Conservation (phyloP, 2,888 invertebrate species). For the Allygus modestus region DNA sequence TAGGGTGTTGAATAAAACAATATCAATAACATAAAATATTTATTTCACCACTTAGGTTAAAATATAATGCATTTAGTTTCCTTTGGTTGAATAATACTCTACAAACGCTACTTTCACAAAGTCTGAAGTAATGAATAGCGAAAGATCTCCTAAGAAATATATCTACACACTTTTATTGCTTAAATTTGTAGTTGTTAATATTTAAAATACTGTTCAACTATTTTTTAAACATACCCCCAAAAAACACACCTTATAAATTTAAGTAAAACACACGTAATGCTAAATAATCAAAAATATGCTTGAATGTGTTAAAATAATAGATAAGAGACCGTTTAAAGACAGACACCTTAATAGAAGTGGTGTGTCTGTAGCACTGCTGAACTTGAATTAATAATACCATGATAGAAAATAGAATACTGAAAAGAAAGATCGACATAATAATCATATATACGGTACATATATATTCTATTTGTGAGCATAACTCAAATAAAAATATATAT, state of each 20-base stretch:
- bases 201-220: background rate
- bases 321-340: too few relatives aligned
- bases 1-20: background rate
- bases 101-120: background rate
- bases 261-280: too few relatives aligned
- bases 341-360: too few relatives aligned
- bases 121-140: background rate
- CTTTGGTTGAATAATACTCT: constrained; percentile 13
- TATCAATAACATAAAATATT: constrained; percentile 4
- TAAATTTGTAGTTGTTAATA: background rate
- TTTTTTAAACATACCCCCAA: background rate
- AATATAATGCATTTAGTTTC: background rate
- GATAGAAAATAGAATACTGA: background rate
- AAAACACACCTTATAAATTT: background rate
- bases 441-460: too few relatives aligned
- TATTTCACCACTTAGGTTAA: constrained; percentile 17
- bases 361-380: too few relatives aligned
- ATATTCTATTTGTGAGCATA: too few relatives aligned
- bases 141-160: background rate
- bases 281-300: too few relatives aligned
- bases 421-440: background rate
- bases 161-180: constrained; percentile 16
- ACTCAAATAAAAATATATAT: background rate
- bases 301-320: too few relatives aligned
- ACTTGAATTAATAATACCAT: background rate